Evolutionary conservation across 2,113 vertebrate species (phyloP), one percentile per base, ranked within the genome.

Genomic region (Clarias batrachus): DNA sequence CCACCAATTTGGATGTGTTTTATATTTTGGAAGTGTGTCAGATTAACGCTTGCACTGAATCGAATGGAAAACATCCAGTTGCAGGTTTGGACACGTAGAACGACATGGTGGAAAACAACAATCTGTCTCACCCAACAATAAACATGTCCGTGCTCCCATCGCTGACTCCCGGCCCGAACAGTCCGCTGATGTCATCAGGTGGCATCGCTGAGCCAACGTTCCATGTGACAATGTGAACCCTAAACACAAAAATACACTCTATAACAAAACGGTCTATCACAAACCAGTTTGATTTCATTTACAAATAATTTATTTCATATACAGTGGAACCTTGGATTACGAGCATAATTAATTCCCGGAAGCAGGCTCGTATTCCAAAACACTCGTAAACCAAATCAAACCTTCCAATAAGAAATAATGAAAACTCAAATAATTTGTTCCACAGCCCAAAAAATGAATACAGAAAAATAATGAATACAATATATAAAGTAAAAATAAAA

Each of bases 171-270:
- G 97, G 96, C 87, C 97, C 96, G 66, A 99, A 97, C 90, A 99
- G 93, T 87, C 97, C 95, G 0, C 95, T 96, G 93, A 99, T 96
- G 83, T 99, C 97, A 1, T 95, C 96, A 0, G 98, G 98, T 14
- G 97, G 97, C 92, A 98, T 95, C 85, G 98, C 96, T 3, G 96
- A 97, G 74, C 97, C 98, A 87, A 99, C 98, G 0, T 99, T 99
- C 98, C 98, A 99, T 1, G 98, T 99, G 93, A 98, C 94, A 80
- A 99, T 96, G 82, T 96, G 96, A 89, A 99, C 96, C 93, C 98
- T 99, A 89, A 83, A 74, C 87, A 63, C 6, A 27, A 60, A 54
- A 78, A 66, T 12, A 41, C 25, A 21, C 3, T 1, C 21, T 16
- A 30, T 65, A 78, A 65, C 48, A 21, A 7, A 68, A 56, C 23